Conservation (phyloP, 2,888 invertebrate species). For the Plusia festucae region DNA sequence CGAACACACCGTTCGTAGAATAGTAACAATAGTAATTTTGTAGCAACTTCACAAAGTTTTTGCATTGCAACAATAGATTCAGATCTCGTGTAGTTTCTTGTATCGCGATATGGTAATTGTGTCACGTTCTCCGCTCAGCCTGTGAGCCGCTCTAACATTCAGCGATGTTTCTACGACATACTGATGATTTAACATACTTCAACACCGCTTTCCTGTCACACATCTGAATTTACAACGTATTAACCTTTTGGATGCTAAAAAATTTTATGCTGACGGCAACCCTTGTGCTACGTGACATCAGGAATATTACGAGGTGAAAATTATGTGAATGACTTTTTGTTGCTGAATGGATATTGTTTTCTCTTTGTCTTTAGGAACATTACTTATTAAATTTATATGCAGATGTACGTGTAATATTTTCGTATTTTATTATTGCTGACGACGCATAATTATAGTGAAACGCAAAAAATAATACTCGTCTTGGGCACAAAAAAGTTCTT, state of each 20-base stretch:
- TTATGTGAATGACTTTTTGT: conserved; percentile 26
- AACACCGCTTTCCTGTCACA: conserved; percentile 39
- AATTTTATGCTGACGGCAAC: conserved; percentile 40
- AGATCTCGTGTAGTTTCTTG: conserved; percentile 62
- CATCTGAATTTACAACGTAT: conserved; percentile 44
- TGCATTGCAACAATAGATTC: conserved; percentile 59
- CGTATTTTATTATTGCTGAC: not conserved
- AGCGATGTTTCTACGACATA: conserved; percentile 35
- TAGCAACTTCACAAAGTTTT: conserved; percentile 47
- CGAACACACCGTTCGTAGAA: conserved; percentile 43
- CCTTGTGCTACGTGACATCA: conserved; percentile 38
- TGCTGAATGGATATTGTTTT: conserved; percentile 20
- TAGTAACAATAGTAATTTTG: conserved; percentile 48
- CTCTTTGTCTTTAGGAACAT: conserved; percentile 23
- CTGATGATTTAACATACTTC: conserved; percentile 46
- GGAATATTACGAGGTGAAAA: conserved; percentile 26
- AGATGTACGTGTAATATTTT: not conserved
- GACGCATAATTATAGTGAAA: not conserved
- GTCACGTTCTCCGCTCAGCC: conserved; percentile 65
- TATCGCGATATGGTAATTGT: conserved; percentile 68
- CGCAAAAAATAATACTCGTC: not conserved
- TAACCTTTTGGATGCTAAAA: conserved; percentile 34
- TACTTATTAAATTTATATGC: not conserved
- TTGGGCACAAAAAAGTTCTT: not conserved
- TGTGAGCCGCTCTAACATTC: conserved; percentile 52